Base-by-base conservation (phyloP, 2,113 vertebrate genomes). In the Cinclus mexicanus region DNA sequence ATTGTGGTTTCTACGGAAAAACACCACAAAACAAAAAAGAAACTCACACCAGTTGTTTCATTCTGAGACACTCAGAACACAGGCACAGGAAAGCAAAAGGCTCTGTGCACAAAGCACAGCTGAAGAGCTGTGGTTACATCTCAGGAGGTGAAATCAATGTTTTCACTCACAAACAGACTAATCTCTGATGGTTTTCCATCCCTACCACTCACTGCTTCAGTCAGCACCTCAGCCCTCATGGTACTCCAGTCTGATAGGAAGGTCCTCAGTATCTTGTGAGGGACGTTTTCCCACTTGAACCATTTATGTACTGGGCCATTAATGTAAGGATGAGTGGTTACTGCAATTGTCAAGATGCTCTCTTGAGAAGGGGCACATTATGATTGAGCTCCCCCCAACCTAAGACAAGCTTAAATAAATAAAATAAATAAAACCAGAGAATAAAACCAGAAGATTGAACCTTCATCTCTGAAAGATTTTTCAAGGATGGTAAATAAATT, bases 351-450 rank as follows among this genome's bases (percentile, higher is more conserved):
- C 28, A 42, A 39, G 44, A 28, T 7, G 42, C 7, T 49, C n/a
- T 70, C 47, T 33, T 63, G 46, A 65, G n/a, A 53, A 11, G 41
- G 12, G 4, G 7, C 0, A 0, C 25, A 55, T 33, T 33, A 21
- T 3, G 33, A 67, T 3, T 31, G 19, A 72, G 24, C 11, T 87
- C 12, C 22, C 22, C 31, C 11, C 17, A 80, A 5, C 12, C 35
- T 26, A 72, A 83, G 41, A 3, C 14, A 86, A 83, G 56, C 29
- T 10, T 37, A 37, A 37, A 37, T 37, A 37, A 37, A 37, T 37
- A 37, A 37, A 37, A 37, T 37, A 37, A 37, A 37, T 37, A 37
- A 37, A 37, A 37, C 35, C 35, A 37, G 19, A 72, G n/a, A 80
- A 60, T 49, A 47, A 72, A 76, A 72, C 28, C 18, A 47, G 67